Percentiles rank a stretch among this genome's conserved stretches.
phyloP scores from a whole-genome alignment of 2,888 invertebrate genomes.

The Brenthis hecate region DNA sequence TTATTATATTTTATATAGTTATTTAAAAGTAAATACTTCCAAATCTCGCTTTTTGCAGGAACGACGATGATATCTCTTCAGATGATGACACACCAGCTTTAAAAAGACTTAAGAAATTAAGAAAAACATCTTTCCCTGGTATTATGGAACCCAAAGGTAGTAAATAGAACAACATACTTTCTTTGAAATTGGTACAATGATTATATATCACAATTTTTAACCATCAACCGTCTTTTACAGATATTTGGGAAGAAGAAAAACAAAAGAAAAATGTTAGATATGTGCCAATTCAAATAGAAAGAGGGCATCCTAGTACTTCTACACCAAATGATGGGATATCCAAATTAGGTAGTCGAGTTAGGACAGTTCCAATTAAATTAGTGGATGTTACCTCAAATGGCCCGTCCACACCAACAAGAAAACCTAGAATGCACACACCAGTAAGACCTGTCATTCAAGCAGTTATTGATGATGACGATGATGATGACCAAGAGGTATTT shows the following conservation, averaged over 20 bases:
- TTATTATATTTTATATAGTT: background rate
- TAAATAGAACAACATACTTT: background rate
- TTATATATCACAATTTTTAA: background rate
- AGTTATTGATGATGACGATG: slow-evolving; percentile 63
- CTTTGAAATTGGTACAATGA: background rate
- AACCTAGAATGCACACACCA: slow-evolving; percentile 61
- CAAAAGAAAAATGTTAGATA: slow-evolving; percentile 61
- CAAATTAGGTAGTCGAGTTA: slow-evolving; percentile 47
- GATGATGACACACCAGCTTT: slow-evolving; percentile 69
- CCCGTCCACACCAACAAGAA: slow-evolving; percentile 54
- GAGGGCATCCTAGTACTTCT: slow-evolving; percentile 69
- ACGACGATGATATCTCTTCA: slow-evolving; percentile 66
- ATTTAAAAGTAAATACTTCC: slow-evolving; percentile 27
- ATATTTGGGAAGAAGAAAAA: slow-evolving; percentile 47
- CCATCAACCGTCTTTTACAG: slow-evolving; percentile 28
- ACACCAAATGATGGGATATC: slow-evolving; percentile 61
- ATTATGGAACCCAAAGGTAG: slow-evolving; percentile 64
- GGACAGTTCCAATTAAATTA: slow-evolving; percentile 58
- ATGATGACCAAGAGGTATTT: slow-evolving; percentile 62
- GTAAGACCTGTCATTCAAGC: slow-evolving; percentile 58
- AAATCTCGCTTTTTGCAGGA: slow-evolving; percentile 56
- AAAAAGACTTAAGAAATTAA: slow-evolving; percentile 66
- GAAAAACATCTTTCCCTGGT: slow-evolving; percentile 63
- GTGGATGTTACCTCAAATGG: slow-evolving; percentile 58
- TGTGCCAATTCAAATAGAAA: slow-evolving; percentile 70